Base-by-base conservation (phyloP, 2,113 vertebrate genomes). In the Canis aureus region DNA sequence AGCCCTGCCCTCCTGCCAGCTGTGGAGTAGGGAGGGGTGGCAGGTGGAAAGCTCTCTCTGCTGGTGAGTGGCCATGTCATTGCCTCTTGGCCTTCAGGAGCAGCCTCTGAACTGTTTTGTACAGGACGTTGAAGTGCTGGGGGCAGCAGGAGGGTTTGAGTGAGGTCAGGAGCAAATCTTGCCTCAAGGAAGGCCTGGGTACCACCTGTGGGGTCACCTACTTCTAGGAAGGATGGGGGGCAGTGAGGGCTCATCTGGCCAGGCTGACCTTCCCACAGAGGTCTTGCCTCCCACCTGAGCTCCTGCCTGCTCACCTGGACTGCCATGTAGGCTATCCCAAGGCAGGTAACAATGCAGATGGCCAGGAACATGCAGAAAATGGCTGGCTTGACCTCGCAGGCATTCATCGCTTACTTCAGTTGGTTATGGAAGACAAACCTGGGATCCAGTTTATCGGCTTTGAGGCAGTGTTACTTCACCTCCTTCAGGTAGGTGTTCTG, bases 341-440 rank as follows among this genome's bases (percentile, higher is more conserved):
- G 99, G 98, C 99, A 99, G 73, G 99, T 99, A 29, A 99, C 99
- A 2, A 99, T 99, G 97, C 99, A 99, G 82, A 99, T 98, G 0
- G 99, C 99, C 97, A 99, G 98, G n/a, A 99, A 99, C 87, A 99
- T 98, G 98, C 99, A 99, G 38, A 99, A 99, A 97, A 99, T 99
- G 1, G 99, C 99, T 1, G 99, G 99, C 97, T 99, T 99, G 97
- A 99, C 99, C 99, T 99, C 99, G 98, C 99, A 99, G 0, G 99
- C 99, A 0, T 99, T 99, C 99, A 99, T 99, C 11, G 99, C 99
- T 98, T 99, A 99, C 97, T 99, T 99, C 92, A 99, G 98, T 98
- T 99, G 99, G 98, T 99, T 99, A 5, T 99, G 99, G 98, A 99
- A 99, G 78, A 99, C 99, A 98, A 99, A 99, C 98, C 99, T 99